phyloP scores from a whole-genome alignment of 2,797 vertebrate genomes.

The Aldrovandia affinis region DNA sequence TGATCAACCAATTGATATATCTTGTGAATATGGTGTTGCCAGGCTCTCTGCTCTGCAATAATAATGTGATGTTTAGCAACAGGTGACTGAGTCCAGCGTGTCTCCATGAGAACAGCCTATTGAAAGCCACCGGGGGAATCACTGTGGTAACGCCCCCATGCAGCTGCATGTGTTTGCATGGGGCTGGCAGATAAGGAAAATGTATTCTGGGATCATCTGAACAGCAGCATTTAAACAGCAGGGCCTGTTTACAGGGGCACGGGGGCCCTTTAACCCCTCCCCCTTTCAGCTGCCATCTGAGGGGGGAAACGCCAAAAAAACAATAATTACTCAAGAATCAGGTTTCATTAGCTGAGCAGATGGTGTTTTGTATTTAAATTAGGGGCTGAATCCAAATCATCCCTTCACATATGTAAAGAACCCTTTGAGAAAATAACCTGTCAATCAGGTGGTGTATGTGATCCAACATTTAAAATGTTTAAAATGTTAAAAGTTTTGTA shows the following conservation, averaged over 20 bases:
- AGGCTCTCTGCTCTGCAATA: background rate
- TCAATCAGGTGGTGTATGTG: too few relatives aligned
- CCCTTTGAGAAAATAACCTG: too few relatives aligned
- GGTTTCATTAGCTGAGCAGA: background rate
- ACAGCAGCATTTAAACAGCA: background rate
- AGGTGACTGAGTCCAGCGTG: background rate
- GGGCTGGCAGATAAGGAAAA: background rate
- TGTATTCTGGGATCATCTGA: background rate
- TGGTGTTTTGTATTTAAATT: background rate
- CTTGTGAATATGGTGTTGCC: background rate
- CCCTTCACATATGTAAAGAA: too few relatives aligned
- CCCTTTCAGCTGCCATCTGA: background rate
- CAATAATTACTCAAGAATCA: background rate
- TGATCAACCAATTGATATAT: background rate
- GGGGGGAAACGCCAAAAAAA: background rate
- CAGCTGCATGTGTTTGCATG: constrained; percentile 1
- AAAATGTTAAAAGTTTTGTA: too few relatives aligned
- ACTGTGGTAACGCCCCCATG: background rate
- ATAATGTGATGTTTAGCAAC: background rate
- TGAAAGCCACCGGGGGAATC: background rate
- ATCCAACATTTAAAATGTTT: too few relatives aligned
- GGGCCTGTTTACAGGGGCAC: background rate
- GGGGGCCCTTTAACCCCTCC: background rate
- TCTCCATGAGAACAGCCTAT: background rate
- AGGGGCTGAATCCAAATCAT: too few relatives aligned